Percentiles rank a stretch among this genome's conserved stretches.
Conservation (phyloP, 1,140 invertebrate genomes). For the Pogonomyrmex californicus region DNA sequence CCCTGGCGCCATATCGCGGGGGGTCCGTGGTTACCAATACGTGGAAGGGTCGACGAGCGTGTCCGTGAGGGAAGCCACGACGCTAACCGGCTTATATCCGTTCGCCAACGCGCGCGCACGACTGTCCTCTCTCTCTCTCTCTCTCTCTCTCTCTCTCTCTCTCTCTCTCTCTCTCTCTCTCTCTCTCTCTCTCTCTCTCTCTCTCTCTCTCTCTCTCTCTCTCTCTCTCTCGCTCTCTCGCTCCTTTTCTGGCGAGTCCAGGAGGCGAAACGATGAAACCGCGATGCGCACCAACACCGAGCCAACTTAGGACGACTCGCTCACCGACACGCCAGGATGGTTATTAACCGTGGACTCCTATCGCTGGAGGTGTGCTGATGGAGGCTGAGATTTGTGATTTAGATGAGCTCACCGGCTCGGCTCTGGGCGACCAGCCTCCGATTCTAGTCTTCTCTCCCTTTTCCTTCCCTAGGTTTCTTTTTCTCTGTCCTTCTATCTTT, state of each 20-base stretch:
- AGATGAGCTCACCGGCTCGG: slow-evolving; percentile 84
- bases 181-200: slow-evolving; percentile 11
- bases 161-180: not conserved
- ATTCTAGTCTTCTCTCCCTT: slow-evolving; percentile 38
- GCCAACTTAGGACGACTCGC: slow-evolving; percentile 7
- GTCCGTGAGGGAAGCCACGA: slow-evolving; percentile 55
- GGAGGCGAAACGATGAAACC: slow-evolving; percentile 37
- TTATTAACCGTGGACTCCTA: slow-evolving; percentile 79
- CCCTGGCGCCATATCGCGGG: slow-evolving; percentile 87
- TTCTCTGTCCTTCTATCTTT: not conserved
- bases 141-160: not conserved
- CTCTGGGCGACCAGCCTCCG: slow-evolving; percentile 64
- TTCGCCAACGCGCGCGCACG: slow-evolving; percentile 1
- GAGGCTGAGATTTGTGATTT: slow-evolving; percentile 86
- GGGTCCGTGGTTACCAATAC: slow-evolving; percentile 83
- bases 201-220: not conserved
- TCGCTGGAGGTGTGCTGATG: slow-evolving; percentile 82
- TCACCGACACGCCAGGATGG: slow-evolving; percentile 67
- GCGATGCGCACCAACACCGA: slow-evolving; percentile 44
- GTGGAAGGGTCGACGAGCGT: not conserved
- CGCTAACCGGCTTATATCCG: slow-evolving; percentile 49
- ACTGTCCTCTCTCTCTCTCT: not conserved
- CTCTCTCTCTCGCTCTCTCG: slow-evolving; percentile 24
- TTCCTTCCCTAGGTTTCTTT: not conserved
- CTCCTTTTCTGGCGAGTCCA: slow-evolving; percentile 15